Conservation (phyloP, 2,113 vertebrate species). For the Pogona vitticeps region DNA sequence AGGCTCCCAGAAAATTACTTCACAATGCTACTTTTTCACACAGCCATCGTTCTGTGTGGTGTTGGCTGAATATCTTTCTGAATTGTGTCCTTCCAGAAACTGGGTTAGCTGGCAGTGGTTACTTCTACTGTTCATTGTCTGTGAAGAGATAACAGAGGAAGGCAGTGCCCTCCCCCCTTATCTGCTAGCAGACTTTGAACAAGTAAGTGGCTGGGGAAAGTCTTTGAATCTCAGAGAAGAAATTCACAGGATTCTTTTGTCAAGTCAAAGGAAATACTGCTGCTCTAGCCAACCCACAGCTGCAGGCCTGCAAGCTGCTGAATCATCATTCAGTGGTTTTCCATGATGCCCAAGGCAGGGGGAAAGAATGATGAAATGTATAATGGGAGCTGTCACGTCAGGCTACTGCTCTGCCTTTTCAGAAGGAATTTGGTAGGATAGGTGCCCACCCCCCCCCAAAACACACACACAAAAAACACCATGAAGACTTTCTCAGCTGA, state of each 20-base stretch:
- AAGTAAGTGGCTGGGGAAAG: conserved; percentile 57
- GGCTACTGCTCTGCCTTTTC: conserved; percentile 57
- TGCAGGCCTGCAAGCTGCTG: conserved; percentile 60
- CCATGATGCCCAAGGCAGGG: conserved; percentile 68
- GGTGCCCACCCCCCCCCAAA: neutral
- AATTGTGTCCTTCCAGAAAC: conserved; percentile 49
- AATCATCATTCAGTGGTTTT: conserved; percentile 68
- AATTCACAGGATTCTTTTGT: conserved; percentile 69
- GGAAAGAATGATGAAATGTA: conserved; percentile 73
- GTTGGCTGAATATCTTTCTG: conserved; percentile 14
- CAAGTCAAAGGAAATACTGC: conserved; percentile 55
- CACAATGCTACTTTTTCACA: neutral
- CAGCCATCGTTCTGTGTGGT: conserved; percentile 9
- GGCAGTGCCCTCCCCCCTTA: conserved; percentile 62
- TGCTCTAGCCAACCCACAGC: conserved; percentile 61
- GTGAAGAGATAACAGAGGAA: conserved; percentile 46
- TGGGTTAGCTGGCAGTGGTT: conserved; percentile 40
- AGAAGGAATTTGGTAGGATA: neutral
- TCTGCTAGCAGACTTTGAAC: conserved; percentile 63
- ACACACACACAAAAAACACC: neutral
- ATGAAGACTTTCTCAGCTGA: neutral
- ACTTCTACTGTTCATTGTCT: conserved; percentile 47
- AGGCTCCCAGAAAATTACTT: neutral
- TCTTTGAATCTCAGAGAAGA: conserved; percentile 65
- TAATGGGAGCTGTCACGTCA: conserved; percentile 74